Conservation (phyloP, 2,113 vertebrate genomes). For the Microtus oregoni region DNA sequence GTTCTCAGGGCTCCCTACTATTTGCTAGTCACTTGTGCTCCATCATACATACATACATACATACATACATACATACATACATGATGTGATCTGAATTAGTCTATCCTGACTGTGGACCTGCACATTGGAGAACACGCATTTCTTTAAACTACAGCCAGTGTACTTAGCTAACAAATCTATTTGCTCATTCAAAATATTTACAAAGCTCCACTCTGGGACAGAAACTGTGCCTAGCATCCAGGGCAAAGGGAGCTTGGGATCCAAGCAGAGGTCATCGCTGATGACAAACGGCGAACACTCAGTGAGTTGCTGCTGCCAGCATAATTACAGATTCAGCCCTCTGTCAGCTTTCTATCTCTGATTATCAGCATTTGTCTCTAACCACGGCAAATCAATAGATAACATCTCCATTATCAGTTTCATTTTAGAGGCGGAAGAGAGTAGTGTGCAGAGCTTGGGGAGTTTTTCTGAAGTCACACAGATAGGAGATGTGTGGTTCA, state of each 20-base stretch:
- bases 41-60: no score
- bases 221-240: background rate
- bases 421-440: background rate
- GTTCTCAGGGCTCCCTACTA: background rate
- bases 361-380: background rate
- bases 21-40: background rate
- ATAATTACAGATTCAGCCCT: background rate
- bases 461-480: conserved; percentile 1
- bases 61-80: no score
- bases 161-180: background rate
- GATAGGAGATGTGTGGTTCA: background rate
- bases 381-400: background rate
- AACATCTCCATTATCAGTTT: background rate
- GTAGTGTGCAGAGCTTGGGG: background rate
- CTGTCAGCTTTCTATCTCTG: background rate
- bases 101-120: background rate
- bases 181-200: background rate
- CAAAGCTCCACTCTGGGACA: background rate
- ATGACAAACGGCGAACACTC: background rate
- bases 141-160: background rate
- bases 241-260: background rate
- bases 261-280: background rate
- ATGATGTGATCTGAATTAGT: background rate
- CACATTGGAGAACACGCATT: background rate
- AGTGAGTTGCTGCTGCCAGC: background rate